These are phyloP conservation scores for Stenodera caucasica DNA, from an alignment of 2,888 invertebrate genomes.

Conservation along the genomic window DNA sequence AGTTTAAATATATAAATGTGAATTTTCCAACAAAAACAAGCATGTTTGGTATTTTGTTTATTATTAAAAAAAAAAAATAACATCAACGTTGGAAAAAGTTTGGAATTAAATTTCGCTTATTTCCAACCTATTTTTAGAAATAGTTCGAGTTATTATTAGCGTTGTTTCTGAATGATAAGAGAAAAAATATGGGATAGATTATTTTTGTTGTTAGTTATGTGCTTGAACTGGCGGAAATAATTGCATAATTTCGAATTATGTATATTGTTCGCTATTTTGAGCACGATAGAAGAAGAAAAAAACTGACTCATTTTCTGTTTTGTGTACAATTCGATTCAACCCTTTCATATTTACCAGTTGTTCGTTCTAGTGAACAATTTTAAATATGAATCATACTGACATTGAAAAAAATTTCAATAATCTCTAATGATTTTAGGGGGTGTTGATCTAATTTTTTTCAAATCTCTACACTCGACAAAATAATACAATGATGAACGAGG, in stretches of 20 bases:
- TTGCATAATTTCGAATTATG: neutral
- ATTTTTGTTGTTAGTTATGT: neutral
- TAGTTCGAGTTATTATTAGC: neutral
- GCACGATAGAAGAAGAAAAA: neutral
- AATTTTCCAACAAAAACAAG: no score
- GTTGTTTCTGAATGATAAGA: neutral
- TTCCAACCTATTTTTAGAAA: no score
- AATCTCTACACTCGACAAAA: neutral
- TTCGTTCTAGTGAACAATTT: neutral
- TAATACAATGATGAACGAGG: slow-evolving; percentile 8
- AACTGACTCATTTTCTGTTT: neutral
- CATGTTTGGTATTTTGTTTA: no score
- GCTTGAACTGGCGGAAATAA: neutral
- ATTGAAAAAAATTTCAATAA: neutral
- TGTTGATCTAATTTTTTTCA: neutral
- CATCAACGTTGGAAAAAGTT: no score
- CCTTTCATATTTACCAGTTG: neutral
- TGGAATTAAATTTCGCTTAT: no score
- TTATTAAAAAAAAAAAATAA: no score
- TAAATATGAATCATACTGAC: neutral
- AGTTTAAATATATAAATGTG: neutral
- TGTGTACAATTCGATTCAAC: neutral
- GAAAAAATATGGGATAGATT: neutral
- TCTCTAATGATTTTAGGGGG: neutral
- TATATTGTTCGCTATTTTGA: neutral